phyloP scores from a whole-genome alignment of 2,797 vertebrate species.

The Clarias pachynema region DNA sequence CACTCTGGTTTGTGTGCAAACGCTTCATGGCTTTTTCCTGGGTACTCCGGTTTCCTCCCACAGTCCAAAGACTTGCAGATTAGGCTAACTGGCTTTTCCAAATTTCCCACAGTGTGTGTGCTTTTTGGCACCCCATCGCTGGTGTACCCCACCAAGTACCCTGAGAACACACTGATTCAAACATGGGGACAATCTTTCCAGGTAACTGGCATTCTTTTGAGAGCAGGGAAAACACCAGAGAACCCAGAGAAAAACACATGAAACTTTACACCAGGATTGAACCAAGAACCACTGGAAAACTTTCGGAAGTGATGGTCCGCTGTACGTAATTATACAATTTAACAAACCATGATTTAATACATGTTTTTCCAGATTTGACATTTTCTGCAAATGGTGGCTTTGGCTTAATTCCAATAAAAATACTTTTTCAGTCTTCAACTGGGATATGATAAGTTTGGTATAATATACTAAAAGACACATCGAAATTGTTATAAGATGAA shows the following conservation, averaged over 20 bases:
- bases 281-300: background rate
- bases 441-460: background rate
- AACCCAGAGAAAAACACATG: background rate
- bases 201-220: background rate
- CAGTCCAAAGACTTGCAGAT: too few species aligned
- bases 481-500: background rate
- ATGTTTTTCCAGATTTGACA: background rate
- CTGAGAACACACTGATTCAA: too few species aligned
- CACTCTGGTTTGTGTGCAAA: too few species aligned
- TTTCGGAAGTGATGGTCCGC: background rate
- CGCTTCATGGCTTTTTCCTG: too few species aligned
- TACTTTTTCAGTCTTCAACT: background rate
- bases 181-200: too few species aligned
- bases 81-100: too few species aligned
- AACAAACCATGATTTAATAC: background rate
- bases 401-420: background rate
- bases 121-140: too few species aligned
- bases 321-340: background rate
- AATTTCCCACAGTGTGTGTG: too few species aligned
- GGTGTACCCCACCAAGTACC: too few species aligned
- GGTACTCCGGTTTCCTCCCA: too few species aligned
- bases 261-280: background rate
- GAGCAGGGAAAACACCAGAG: background rate
- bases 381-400: background rate
- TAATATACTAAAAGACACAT: background rate